phyloP scores from a whole-genome alignment of 2,888 invertebrate species.

The Rotaria sp. region DNA sequence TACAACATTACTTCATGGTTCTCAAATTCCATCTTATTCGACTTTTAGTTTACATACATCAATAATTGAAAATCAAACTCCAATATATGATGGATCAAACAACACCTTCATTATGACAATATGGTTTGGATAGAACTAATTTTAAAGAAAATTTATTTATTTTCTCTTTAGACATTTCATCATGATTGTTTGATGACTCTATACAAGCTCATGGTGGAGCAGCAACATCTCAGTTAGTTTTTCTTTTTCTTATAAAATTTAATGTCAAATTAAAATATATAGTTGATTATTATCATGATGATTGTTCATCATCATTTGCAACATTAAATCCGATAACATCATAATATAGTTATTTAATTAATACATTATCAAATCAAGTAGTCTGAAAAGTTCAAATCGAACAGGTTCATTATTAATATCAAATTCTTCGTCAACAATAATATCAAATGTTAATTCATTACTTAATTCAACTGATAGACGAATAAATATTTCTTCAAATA shows the following conservation, averaged over 20 bases:
- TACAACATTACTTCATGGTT: conserved; percentile 77
- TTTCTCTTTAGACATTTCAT: not conserved
- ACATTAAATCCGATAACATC: conserved; percentile 62
- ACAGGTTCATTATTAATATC: not conserved
- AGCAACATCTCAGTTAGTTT: conserved; percentile 68
- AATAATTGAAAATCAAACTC: conserved; percentile 71
- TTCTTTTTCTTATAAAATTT: not conserved
- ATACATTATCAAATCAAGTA: conserved; percentile 49
- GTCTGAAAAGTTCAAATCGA: not conserved
- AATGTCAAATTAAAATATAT: conserved; percentile 45
- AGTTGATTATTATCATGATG: conserved; percentile 68
- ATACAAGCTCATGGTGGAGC: conserved; percentile 62
- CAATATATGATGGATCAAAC: conserved; percentile 84
- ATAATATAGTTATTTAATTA: conserved; percentile 54
- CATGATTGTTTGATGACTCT: conserved; percentile 34
- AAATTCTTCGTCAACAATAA: not conserved
- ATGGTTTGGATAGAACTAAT: not conserved
- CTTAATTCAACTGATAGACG: not conserved
- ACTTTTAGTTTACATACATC: conserved; percentile 59
- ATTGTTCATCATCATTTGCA: conserved; percentile 63
- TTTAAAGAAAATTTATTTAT: too few species aligned
- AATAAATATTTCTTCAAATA: not conserved
- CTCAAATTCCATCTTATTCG: conserved; percentile 78
- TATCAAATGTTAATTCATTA: conserved; percentile 25
- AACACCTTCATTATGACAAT: conserved; percentile 64